Conservation (phyloP, 2,888 invertebrate genomes). For the Cerceris rybyensis region DNA sequence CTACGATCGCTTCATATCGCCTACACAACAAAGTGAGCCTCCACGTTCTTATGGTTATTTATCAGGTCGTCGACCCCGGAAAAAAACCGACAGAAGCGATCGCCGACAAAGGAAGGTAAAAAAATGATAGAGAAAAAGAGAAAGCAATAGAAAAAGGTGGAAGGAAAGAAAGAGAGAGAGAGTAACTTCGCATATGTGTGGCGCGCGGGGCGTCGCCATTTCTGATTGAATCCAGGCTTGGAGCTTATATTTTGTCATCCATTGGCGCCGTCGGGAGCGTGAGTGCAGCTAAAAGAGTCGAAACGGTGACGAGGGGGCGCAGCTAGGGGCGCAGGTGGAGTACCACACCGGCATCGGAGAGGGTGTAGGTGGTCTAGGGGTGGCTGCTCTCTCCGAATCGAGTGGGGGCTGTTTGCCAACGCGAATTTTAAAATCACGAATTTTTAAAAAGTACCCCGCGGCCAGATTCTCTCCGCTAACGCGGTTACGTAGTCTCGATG, state of each 20-base stretch:
- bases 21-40: conserved; percentile 65
- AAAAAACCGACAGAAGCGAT: conserved; percentile 53
- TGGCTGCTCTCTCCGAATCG: conserved; percentile 61
- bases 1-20: conserved; percentile 70
- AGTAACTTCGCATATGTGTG: conserved; percentile 65
- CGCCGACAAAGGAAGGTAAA: conserved; percentile 63
- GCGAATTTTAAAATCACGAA: conserved; percentile 78
- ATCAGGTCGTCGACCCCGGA: conserved; percentile 73
- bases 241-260: conserved; percentile 80
- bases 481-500: conserved; percentile 68
- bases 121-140: conserved; percentile 27
- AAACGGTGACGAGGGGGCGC: conserved; percentile 63
- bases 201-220: conserved; percentile 77
- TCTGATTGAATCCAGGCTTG: conserved; percentile 80
- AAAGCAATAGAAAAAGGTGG: conserved; percentile 1
- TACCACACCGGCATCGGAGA: conserved; percentile 20
- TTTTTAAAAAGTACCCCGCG: conserved; percentile 74
- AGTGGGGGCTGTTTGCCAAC: conserved; percentile 76
- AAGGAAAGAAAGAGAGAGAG: conserved; percentile 32
- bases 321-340: conserved; percentile 60
- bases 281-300: conserved; percentile 73
- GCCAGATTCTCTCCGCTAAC: conserved; percentile 71
- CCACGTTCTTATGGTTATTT: conserved; percentile 78
- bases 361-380: conserved; percentile 48
- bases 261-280: conserved; percentile 76